Percentiles rank a stretch among this genome's conserved stretches.
These are phyloP conservation scores for Calliscelio sp. DNA, from an alignment of 2,888 invertebrate genomes.

Conservation along the genomic window DNA sequence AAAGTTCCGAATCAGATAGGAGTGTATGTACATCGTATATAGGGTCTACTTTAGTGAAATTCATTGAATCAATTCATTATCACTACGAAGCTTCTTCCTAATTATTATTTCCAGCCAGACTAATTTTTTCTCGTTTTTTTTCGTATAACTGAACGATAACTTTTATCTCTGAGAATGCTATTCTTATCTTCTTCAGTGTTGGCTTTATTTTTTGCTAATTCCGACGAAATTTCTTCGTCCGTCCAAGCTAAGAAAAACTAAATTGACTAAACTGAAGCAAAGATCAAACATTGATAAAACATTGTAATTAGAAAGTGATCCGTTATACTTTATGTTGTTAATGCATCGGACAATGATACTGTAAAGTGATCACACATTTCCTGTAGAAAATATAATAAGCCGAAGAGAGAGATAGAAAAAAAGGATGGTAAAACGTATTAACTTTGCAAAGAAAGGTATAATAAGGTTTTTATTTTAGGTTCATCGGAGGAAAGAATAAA, in stretches of 20 bases:
- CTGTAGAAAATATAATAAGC: too few species aligned
- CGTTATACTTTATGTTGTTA: too few species aligned
- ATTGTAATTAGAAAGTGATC: too few species aligned
- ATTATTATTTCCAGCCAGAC: conserved; percentile 38
- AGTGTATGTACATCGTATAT: background rate
- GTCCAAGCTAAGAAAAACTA: too few species aligned
- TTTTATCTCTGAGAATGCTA: conserved; percentile 43
- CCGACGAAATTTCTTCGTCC: too few species aligned
- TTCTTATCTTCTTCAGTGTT: conserved; percentile 45
- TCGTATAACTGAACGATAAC: conserved; percentile 31
- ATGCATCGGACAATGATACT: too few species aligned
- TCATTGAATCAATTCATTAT: conserved; percentile 38
- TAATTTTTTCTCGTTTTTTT: conserved; percentile 48
- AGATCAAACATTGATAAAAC: too few species aligned
- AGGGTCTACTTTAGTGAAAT: conserved; percentile 18
- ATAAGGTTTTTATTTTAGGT: conserved; percentile 36
- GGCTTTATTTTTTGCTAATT: too few species aligned
- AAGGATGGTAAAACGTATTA: conserved; percentile 25
- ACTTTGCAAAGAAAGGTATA: conserved; percentile 18
- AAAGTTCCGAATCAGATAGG: background rate
- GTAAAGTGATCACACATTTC: too few species aligned
- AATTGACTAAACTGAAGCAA: too few species aligned
- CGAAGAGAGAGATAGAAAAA: too few species aligned
- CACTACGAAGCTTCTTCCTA: conserved; percentile 25
- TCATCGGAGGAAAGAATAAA: conserved; percentile 17